These are phyloP conservation scores for Acleris literana DNA, from an alignment of 2,888 invertebrate species.

Conservation along the genomic window DNA sequence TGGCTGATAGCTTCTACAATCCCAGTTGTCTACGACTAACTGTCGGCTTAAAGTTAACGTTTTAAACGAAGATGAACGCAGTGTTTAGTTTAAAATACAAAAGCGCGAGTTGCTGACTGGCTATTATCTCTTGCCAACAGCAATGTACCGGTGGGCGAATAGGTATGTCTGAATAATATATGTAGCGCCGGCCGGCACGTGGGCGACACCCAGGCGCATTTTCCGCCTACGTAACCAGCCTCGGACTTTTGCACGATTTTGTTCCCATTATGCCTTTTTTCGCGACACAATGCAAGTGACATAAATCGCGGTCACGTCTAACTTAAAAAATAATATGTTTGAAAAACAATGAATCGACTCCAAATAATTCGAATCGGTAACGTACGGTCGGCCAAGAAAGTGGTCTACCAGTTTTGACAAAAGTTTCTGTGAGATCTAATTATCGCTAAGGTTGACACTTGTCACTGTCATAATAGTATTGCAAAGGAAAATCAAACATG, in stretches of 20 bases:
- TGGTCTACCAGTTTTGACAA: too few species aligned
- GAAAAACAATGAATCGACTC: too few species aligned
- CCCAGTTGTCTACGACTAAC: too few species aligned
- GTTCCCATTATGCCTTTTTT: constrained; percentile 11
- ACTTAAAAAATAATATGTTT: too few species aligned
- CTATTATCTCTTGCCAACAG: constrained; percentile 12
- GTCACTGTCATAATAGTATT: too few species aligned
- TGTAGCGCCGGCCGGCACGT: constrained; percentile 24
- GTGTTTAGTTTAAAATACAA: constrained; percentile 12
- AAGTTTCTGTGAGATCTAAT: too few species aligned
- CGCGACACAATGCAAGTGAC: not conserved
- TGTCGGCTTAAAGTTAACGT: not conserved
- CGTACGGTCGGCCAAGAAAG: too few species aligned
- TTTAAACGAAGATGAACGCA: not conserved
- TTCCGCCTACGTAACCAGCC: constrained; percentile 11
- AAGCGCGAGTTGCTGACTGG: constrained; percentile 9
- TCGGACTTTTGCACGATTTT: constrained; percentile 14
- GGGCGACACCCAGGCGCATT: constrained; percentile 27
- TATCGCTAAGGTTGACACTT: too few species aligned
- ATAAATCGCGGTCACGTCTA: too few species aligned
- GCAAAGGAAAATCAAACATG: too few species aligned
- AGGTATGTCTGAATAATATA: constrained; percentile 31
- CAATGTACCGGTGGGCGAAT: constrained; percentile 15
- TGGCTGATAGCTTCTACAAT: too few species aligned
- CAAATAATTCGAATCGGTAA: too few species aligned